Evolutionary conservation across 1,140 invertebrate species (phyloP).

Genomic region (Drosophila melanica): DNA sequence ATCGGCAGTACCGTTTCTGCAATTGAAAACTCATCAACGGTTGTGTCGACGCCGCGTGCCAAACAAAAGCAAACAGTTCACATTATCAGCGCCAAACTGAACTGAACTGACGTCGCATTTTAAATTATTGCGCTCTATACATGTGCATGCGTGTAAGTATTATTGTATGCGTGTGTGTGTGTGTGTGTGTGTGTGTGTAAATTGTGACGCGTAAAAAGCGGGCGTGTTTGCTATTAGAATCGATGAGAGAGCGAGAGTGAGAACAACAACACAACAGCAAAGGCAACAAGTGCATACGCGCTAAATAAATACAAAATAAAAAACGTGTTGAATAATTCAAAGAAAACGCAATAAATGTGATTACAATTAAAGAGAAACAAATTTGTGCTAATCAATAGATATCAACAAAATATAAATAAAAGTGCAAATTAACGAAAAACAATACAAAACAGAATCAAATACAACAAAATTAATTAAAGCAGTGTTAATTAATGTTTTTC

Average conservation of each 20-base stretch:
- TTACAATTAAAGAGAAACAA: neutral
- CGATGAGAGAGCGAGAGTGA: too few relatives aligned
- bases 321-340: slow-evolving; percentile 25
- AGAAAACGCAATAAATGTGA: slow-evolving; percentile 12
- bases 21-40: slow-evolving; percentile 64
- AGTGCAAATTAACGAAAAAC: slow-evolving; percentile 38
- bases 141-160: neutral
- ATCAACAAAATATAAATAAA: slow-evolving; percentile 36
- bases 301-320: neutral
- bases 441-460: slow-evolving; percentile 11
- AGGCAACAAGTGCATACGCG: slow-evolving; percentile 29
- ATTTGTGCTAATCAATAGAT: slow-evolving; percentile 35
- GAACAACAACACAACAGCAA: slow-evolving; percentile 1
- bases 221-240: slow-evolving; percentile 61
- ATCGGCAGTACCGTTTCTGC: slow-evolving; percentile 75
- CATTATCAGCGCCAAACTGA: slow-evolving; percentile 31
- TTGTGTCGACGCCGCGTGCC: slow-evolving; percentile 9
- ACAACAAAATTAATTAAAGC: slow-evolving; percentile 18
- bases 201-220: slow-evolving; percentile 63
- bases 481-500: slow-evolving; percentile 38
- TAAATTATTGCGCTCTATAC: slow-evolving; percentile 12
- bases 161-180: neutral
- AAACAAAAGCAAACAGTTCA: slow-evolving; percentile 8
- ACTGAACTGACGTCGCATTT: slow-evolving; percentile 31
- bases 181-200: slow-evolving; percentile 18